Percentiles rank a stretch among this genome's conserved stretches.
These are phyloP conservation scores for Cotesia chilonis DNA, from an alignment of 1,140 invertebrate species.

Conservation along the genomic window DNA sequence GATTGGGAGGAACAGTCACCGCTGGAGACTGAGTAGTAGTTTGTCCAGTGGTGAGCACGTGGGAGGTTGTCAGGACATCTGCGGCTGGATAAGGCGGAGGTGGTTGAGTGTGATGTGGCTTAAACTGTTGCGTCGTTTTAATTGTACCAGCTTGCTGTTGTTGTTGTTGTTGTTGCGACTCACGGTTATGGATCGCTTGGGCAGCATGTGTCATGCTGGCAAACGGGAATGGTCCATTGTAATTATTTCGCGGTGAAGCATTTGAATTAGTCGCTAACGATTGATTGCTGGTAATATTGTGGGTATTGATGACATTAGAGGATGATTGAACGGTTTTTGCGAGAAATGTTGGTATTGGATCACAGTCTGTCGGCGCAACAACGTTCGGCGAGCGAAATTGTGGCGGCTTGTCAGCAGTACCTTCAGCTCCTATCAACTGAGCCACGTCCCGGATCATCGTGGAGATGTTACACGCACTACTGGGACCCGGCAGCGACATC, in stretches of 20 bases:
- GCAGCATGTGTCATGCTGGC: conserved; percentile 89
- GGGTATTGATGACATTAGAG: conserved; percentile 47
- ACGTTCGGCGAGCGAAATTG: conserved; percentile 84
- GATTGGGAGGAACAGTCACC: conserved; percentile 39
- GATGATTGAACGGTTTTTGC: conserved; percentile 55
- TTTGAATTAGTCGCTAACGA: conserved; percentile 46
- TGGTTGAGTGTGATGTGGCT: conserved; percentile 57
- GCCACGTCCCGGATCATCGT: conserved; percentile 60
- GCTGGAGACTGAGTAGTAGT: conserved; percentile 48
- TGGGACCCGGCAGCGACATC: conserved; percentile 59
- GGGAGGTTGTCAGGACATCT: conserved; percentile 50
- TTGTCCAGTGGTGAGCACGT: conserved; percentile 50
- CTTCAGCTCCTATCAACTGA: conserved; percentile 61
- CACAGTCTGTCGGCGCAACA: conserved; percentile 80
- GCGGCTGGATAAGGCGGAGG: conserved; percentile 64
- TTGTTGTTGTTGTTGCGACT: conserved; percentile 46
- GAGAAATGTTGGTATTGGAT: conserved; percentile 66
- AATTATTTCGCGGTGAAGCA: conserved; percentile 63
- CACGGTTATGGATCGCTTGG: conserved; percentile 68
- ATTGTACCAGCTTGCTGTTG: conserved; percentile 40
- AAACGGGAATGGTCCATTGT: conserved; percentile 80
- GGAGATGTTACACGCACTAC: conserved; percentile 59
- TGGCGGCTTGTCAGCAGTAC: conserved; percentile 58
- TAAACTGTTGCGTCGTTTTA: conserved; percentile 63
- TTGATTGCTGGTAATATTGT: conserved; percentile 45